Conservation (phyloP, 1,140 invertebrate genomes). For the Mesaphorura yosii region DNA sequence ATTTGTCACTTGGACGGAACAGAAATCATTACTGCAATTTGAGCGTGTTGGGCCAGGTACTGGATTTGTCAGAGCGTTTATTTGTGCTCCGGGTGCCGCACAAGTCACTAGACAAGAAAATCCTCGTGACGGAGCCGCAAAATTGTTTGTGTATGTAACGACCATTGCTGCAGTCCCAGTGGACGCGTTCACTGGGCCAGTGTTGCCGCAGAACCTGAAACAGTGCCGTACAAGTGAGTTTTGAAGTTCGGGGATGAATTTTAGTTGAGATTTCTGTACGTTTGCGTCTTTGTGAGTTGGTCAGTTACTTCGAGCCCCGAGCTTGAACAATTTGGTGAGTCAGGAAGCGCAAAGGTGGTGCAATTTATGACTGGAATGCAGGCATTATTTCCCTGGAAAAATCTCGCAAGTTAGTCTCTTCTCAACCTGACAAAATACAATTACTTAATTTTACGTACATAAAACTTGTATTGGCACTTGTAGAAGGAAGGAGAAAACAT, state of each 20-base stretch:
- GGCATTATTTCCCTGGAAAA: conserved; percentile 14
- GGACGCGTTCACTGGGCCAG: conserved; percentile 9
- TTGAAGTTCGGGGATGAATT: background rate
- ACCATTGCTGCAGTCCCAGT: conserved; percentile 5
- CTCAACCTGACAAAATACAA: background rate
- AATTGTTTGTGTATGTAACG: background rate
- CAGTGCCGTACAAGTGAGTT: too few species aligned
- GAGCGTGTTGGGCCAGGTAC: conserved; percentile 3
- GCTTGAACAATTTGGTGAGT: conserved; percentile 4
- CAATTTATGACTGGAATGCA: conserved; percentile 21
- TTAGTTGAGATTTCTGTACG: background rate
- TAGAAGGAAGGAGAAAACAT: background rate
- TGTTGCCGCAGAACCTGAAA: conserved; percentile 22
- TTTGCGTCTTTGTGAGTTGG: background rate
- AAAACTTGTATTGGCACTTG: background rate
- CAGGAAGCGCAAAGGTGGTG: conserved; percentile 10
- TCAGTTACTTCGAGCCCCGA: conserved; percentile 24
- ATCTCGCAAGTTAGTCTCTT: too few species aligned
- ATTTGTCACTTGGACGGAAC: too few species aligned
- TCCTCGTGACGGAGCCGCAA: conserved; percentile 1
- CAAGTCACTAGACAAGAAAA: conserved; percentile 16
- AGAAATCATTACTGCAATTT: conserved; percentile 25
- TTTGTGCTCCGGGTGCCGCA: too few species aligned
- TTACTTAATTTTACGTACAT: conserved; percentile 1
- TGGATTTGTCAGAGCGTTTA: too few species aligned